Conservation (phyloP, 2,888 invertebrate species). For the Eurytoma adleriae region DNA sequence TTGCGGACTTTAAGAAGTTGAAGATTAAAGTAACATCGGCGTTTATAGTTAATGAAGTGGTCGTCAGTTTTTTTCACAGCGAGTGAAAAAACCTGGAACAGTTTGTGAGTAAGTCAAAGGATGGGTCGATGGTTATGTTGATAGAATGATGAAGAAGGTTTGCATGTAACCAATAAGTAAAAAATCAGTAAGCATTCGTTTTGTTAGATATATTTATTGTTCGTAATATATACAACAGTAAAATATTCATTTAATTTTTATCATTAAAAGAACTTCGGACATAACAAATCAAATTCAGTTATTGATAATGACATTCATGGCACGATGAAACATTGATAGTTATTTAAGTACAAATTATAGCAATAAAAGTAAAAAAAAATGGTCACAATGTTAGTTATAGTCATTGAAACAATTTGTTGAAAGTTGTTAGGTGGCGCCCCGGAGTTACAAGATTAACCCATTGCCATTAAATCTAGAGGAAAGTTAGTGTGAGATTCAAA, state of each 20-base stretch:
- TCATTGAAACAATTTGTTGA: background rate
- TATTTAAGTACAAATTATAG: background rate
- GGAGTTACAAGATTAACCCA: too few species aligned
- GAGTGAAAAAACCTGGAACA: too few species aligned
- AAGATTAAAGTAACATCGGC: too few species aligned
- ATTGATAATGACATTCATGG: conserved; percentile 2
- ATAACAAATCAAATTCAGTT: background rate
- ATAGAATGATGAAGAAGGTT: too few species aligned
- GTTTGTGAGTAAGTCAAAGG: too few species aligned
- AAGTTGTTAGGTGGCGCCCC: conserved; percentile 3
- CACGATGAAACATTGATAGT: conserved; percentile 8
- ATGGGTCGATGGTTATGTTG: too few species aligned
- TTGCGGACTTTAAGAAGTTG: too few species aligned
- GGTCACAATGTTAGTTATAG: background rate
- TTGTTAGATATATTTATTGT: conserved; percentile 12
- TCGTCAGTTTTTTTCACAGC: too few species aligned
- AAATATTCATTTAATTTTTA: conserved; percentile 19
- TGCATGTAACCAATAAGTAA: too few species aligned
- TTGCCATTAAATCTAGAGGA: too few species aligned
- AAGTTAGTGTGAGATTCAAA: conserved; percentile 15
- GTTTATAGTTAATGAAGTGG: too few species aligned
- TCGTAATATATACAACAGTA: conserved; percentile 29
- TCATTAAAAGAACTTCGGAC: background rate
- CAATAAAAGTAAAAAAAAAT: background rate
- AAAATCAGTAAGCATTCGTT: too few species aligned